Evolutionary conservation across 1,140 invertebrate genomes (phyloP).

Genomic region (Nephila pilipes): DNA sequence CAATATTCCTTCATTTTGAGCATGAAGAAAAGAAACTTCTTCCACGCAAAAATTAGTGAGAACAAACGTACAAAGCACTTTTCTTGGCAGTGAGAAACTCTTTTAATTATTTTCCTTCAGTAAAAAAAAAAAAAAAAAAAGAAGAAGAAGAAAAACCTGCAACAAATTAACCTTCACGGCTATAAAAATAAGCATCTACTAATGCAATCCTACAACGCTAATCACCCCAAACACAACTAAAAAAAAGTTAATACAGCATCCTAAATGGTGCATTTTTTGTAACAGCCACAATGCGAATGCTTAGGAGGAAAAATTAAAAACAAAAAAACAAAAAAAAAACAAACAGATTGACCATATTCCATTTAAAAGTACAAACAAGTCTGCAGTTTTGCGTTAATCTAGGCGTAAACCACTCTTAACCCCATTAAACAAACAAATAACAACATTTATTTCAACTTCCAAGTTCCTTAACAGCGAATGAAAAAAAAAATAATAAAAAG

Average conservation of each 20-base stretch:
- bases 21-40: not conserved
- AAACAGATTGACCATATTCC: conserved; percentile 13
- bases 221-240: not conserved
- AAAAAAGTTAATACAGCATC: not conserved
- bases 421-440: conserved; percentile 66
- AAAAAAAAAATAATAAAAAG: conserved; percentile 42
- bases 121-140: too few species aligned
- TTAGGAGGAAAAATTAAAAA: not conserved
- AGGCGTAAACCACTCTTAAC: conserved; percentile 66
- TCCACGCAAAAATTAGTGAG: conserved; percentile 2
- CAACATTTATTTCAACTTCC: conserved; percentile 63
- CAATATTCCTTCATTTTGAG: not conserved
- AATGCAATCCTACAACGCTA: conserved; percentile 11
- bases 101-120: conserved; percentile 46
- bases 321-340: not conserved
- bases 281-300: not conserved
- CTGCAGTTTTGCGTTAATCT: conserved; percentile 59
- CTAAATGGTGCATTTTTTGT: conserved; percentile 5
- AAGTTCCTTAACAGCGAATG: conserved; percentile 54
- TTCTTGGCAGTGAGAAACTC: conserved; percentile 28
- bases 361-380: conserved; percentile 65
- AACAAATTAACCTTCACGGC: conserved; percentile 23
- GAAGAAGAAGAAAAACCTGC: not conserved
- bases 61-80: not conserved
- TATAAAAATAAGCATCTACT: conserved; percentile 53